Evolutionary conservation across 2,113 vertebrate genomes (phyloP).

Genomic region (Thalassoma bifasciatum): DNA sequence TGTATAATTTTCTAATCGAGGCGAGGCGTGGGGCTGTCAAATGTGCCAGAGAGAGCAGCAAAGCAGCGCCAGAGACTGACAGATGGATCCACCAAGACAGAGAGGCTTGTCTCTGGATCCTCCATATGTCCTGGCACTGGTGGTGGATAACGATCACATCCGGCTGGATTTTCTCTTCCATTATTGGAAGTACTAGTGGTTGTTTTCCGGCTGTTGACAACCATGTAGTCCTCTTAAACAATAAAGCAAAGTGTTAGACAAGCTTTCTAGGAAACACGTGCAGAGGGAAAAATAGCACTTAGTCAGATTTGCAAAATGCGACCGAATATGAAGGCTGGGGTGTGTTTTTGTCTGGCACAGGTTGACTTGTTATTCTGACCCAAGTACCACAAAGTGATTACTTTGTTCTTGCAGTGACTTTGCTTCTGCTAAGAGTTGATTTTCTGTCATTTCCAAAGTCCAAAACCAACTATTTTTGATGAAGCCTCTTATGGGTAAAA

Average conservation of each 20-base stretch:
- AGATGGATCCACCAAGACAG: conserved; percentile 91
- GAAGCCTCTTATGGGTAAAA: conserved; percentile 53
- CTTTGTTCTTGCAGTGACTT: neutral
- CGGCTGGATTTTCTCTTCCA: conserved; percentile 22
- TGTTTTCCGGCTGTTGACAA: conserved; percentile 29
- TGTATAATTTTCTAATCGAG: conserved; percentile 98
- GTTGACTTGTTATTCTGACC: neutral
- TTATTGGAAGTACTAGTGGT: conserved; percentile 18
- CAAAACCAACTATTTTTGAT: conserved; percentile 47
- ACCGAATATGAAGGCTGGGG: neutral
- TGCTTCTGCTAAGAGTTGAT: conserved; percentile 44
- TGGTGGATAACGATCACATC: conserved; percentile 54
- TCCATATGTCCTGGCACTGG: conserved; percentile 54
- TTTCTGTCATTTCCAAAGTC: conserved; percentile 58
- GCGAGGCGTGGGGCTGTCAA: conserved; percentile 77
- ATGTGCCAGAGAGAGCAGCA: conserved; percentile 73
- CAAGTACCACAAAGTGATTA: conserved; percentile 13
- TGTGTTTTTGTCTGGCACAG: conserved; percentile 2
- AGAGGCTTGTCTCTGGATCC: conserved; percentile 57
- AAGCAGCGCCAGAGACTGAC: conserved; percentile 89
- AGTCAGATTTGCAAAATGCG: conserved; percentile 7
- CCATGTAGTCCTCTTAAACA: conserved; percentile 23
- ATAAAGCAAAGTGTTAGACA: neutral
- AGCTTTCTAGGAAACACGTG: neutral
- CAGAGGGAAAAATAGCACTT: neutral